Evolutionary conservation across 2,888 invertebrate species (phyloP), one percentile per base, ranked within the genome.

Genomic region (Sminthurides aquaticus): DNA sequence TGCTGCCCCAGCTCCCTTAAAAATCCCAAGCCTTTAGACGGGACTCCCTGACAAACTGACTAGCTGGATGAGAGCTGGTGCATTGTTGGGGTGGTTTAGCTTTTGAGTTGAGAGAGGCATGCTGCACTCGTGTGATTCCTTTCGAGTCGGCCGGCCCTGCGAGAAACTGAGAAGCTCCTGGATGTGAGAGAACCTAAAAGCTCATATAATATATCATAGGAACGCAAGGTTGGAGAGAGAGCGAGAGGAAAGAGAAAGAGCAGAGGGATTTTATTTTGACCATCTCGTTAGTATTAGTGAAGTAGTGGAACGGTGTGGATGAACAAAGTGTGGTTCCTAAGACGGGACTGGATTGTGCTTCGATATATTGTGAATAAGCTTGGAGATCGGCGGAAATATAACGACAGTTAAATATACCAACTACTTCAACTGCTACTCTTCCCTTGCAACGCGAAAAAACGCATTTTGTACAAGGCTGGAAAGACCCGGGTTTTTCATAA

Each of bases 241-340:
- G n/a, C n/a, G n/a, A n/a, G n/a, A n/a, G n/a, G n/a, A n/a, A n/a
- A n/a, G n/a, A 5, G 43, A 34, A 15, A 34, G 43, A 34, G 52
- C 52, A 52, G 5, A 52, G 22, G 55, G 55, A 55, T 55, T 55
- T 55, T 55, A 57, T 57, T 26, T 68, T 65, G 67, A 70, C 70
- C 69, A 67, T 64, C 71, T 71, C 69, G 71, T 71, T 71, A 71
- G 71, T 71, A 71, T 69, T 71, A 71, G 67, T 66, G 67, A 67
- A 68, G 68, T 69, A 67, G 68, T 71, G 63, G 64, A 67, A 54
- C 69, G 68, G 71, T 65, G 67, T 67, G 66, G 62, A 66, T 58
- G 34, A 55, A 11, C 15, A 5, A 34, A 34, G 43, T 34, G 43
- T 15, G 5, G 43, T 34, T 34, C 43, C 43, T 5, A 34, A 5